A percentile compares a stretch with the other conserved stretches of the same genome.
These are phyloP conservation scores for Drosophila rhopaloa DNA, from an alignment of 1,140 invertebrate species.

Conservation along the genomic window DNA sequence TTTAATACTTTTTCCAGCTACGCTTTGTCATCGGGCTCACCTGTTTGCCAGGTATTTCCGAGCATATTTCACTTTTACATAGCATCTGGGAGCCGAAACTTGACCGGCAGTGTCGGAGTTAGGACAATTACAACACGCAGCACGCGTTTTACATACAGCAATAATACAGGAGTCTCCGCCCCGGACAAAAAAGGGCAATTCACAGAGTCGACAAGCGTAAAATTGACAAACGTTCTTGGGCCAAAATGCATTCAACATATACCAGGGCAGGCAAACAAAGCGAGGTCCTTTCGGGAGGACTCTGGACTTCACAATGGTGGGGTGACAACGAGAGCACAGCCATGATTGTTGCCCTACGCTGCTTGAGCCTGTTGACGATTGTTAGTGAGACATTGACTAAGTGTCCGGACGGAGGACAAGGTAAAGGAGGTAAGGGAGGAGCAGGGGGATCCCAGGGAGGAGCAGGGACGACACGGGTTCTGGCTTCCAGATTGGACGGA, in stretches of 20 bases:
- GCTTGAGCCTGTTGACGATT: conserved; percentile 81
- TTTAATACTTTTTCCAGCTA: background rate
- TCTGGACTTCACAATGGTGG: conserved; percentile 13
- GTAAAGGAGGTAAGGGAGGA: background rate
- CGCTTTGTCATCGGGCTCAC: conserved; percentile 20
- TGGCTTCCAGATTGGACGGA: conserved; percentile 26
- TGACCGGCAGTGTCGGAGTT: conserved; percentile 13
- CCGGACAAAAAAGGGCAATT: conserved; percentile 61
- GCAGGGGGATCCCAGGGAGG: conserved; percentile 1
- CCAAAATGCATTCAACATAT: conserved; percentile 59
- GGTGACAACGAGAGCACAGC: conserved; percentile 42
- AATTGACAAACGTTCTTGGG: conserved; percentile 76
- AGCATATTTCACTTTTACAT: conserved; percentile 19
- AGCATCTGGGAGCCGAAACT: conserved; percentile 7
- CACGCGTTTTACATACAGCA: conserved; percentile 38
- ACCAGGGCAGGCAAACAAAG: conserved; percentile 4
- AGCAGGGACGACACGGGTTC: background rate
- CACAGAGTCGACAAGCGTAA: conserved; percentile 76
- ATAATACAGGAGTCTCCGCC: conserved; percentile 28
- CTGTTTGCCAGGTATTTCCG: conserved; percentile 20
- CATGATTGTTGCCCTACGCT: conserved; percentile 65
- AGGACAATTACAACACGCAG: conserved; percentile 32
- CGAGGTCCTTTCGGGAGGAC: conserved; percentile 9
- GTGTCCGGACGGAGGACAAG: conserved; percentile 45
- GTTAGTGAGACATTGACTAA: conserved; percentile 82